These are phyloP conservation scores for Chrosomus eos DNA, from an alignment of 2,797 vertebrate genomes.

Conservation along the genomic window DNA sequence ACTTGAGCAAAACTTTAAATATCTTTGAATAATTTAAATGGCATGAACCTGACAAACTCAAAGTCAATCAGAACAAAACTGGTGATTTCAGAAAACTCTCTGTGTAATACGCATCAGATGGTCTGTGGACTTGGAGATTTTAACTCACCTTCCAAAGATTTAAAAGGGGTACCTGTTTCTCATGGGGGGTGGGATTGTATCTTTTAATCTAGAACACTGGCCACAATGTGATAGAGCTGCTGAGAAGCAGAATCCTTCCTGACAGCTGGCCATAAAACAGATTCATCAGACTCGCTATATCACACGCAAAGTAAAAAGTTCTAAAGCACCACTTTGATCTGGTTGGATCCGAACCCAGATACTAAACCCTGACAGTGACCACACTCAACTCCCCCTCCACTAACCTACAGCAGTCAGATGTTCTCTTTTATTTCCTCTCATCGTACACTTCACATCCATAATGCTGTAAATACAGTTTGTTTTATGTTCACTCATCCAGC, in stretches of 20 bases:
- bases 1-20: slow-evolving; percentile 4
- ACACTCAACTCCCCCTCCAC: slow-evolving; percentile 39
- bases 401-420: slow-evolving; percentile 44
- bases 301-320: slow-evolving; percentile 32
- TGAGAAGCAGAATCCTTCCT: slow-evolving; percentile 56
- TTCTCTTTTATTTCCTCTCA: slow-evolving; percentile 34
- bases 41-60: neutral
- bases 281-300: slow-evolving; percentile 44
- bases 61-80: neutral
- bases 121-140: slow-evolving; percentile 27
- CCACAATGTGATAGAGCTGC: slow-evolving; percentile 51
- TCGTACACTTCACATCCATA: slow-evolving; percentile 30
- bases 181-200: slow-evolving; percentile 48
- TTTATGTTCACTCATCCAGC: slow-evolving; percentile 45
- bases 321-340: slow-evolving; percentile 58
- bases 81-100: neutral
- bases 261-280: slow-evolving; percentile 53
- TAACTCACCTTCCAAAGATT: slow-evolving; percentile 33
- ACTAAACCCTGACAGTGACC: slow-evolving; percentile 48
- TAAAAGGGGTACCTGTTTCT: slow-evolving; percentile 38
- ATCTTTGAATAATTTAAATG: neutral
- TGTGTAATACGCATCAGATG: neutral
- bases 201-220: slow-evolving; percentile 55
- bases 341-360: slow-evolving; percentile 53
- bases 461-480: slow-evolving; percentile 20